Base-by-base conservation (phyloP, 2,113 vertebrate species). In the Prunella himalayana region DNA sequence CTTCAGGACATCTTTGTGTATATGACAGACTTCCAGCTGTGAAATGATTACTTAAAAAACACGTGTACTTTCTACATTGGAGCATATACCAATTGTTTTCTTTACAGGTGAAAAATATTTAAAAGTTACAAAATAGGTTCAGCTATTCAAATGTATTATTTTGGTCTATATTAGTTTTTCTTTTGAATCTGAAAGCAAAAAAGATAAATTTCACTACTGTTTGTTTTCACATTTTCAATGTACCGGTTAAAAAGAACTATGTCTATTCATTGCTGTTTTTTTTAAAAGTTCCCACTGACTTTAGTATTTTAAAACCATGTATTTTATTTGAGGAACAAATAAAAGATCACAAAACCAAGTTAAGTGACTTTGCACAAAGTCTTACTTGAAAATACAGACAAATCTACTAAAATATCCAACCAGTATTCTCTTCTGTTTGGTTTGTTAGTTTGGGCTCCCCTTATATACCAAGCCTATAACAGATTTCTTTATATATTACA, bases 1-100 rank as follows among this genome's bases (percentile, higher is more conserved):
- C 71, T 94, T 80, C 82, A 93, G 90, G 82, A 94, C 90, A 95
- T 91, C 50, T 88, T 45, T 82, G 51, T 82, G 65, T 50, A 33
- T 59, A 65, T 56, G 68, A 85, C 71, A 96, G 75, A 69, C 30
- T 51, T 64, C 10, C 42, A 73, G 0, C 27, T 86, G 50, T 2
- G 4, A 96, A 85, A 77, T 33, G 9, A 86, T 51, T 80, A 51
- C 39, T 65, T 76, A 87, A 91, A 92, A 82, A 66, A 63, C 3
- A 8, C 30, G 15, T 12, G 9, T 27, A 65, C 21, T 82, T 85
- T 79, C 51, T 77, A 80, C 66, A 59, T 20, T 37, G 37, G 2
- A 91, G 7, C 33, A 61, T 4, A 12, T 47, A 53, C 57, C 4
- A 4, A 15, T 44, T 13, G 5, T 35, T 84, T 59, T 17, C 11